Conservation (phyloP, 2,797 vertebrate species). For the Psittacula echo region DNA sequence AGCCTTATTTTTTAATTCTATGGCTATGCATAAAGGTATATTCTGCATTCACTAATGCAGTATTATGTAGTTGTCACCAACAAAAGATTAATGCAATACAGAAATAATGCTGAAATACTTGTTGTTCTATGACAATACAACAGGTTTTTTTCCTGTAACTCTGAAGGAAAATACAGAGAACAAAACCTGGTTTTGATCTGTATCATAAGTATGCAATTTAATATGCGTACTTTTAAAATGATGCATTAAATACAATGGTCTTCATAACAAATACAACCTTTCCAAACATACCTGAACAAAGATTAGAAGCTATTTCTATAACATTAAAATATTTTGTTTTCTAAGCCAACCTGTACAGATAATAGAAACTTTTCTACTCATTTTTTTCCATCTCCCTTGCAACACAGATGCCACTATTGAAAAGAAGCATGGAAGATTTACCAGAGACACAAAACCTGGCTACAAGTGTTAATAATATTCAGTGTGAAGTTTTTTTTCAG, state of each 20-base stretch:
- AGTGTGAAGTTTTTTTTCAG: neutral
- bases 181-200: neutral
- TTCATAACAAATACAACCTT: neutral
- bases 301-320: neutral
- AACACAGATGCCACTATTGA: neutral
- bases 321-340: neutral
- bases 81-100: neutral
- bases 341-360: neutral
- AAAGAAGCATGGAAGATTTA: neutral
- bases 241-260: neutral
- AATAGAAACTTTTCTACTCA: neutral
- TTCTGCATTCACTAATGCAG: neutral
- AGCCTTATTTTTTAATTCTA: constrained; percentile 14
- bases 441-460: neutral
- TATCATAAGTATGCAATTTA: neutral
- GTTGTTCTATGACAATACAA: neutral
- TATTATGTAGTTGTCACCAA: neutral
- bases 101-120: neutral
- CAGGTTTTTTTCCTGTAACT: neutral
- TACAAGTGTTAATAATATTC: neutral
- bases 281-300: neutral
- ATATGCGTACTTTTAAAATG: neutral
- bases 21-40: neutral
- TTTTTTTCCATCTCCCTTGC: neutral
- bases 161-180: neutral